These are phyloP conservation scores for Macrobrachium rosenbergii DNA, from an alignment of 1,140 invertebrate species.

Conservation along the genomic window DNA sequence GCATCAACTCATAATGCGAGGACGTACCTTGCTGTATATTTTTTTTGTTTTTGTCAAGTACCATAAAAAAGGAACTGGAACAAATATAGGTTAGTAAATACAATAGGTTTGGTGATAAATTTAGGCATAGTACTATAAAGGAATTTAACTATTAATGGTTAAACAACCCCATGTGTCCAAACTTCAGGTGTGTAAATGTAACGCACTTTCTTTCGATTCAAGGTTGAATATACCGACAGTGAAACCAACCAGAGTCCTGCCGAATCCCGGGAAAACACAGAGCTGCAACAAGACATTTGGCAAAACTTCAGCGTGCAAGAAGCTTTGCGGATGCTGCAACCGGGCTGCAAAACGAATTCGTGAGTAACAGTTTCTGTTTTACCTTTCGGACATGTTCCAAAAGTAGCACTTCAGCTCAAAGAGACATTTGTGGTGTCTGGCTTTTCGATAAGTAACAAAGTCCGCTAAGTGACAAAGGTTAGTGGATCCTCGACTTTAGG, in stretches of 20 bases:
- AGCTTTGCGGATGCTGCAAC: constrained; percentile 10
- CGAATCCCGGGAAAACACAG: not conserved
- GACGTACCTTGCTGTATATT: too few species aligned
- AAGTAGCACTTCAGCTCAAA: too few species aligned
- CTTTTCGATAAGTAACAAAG: too few species aligned
- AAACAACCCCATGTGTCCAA: not conserved
- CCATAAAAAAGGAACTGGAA: too few species aligned
- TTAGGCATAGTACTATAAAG: not conserved
- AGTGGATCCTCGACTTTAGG: too few species aligned
- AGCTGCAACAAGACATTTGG: not conserved
- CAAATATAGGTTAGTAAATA: too few species aligned
- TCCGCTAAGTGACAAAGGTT: too few species aligned
- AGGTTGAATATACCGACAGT: not conserved
- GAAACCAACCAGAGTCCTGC: not conserved
- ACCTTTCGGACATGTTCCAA: not conserved
- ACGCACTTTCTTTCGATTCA: not conserved
- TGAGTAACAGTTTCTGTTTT: not conserved
- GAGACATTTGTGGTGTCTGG: too few species aligned
- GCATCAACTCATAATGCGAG: too few species aligned
- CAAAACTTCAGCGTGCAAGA: constrained; percentile 29
- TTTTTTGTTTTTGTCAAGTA: too few species aligned
- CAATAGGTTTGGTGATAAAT: too few species aligned
- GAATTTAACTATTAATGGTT: not conserved
- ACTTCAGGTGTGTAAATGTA: not conserved
- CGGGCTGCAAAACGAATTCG: constrained; percentile 1